phyloP scores from a whole-genome alignment of 2,888 invertebrate genomes.

The Acrocera orbiculus region DNA sequence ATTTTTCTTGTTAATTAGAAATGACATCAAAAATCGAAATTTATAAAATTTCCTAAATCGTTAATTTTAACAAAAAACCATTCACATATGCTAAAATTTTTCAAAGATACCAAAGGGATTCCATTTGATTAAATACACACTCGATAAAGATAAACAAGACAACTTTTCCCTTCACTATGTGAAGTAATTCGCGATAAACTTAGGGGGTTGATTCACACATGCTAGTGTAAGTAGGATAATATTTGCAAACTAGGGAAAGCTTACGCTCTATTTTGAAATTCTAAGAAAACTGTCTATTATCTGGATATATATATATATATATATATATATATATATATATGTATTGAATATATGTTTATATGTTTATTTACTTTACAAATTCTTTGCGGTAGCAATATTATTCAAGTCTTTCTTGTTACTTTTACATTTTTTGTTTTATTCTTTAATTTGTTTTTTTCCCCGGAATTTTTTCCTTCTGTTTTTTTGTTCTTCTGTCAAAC shows the following conservation, averaged over 20 bases:
- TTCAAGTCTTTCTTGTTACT: slow-evolving; percentile 4
- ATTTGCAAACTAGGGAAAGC: slow-evolving; percentile 1
- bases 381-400: slow-evolving; percentile 8
- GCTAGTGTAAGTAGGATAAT: slow-evolving; percentile 8
- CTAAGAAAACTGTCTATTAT: background rate
- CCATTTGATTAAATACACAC: slow-evolving; percentile 8
- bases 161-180: slow-evolving; percentile 3
- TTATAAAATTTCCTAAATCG: no score
- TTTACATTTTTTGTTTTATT: no score
- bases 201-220: slow-evolving; percentile 9
- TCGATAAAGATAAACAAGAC: slow-evolving; percentile 9
- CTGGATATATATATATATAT: background rate
- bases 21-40: no score
- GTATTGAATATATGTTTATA: slow-evolving; percentile 7
- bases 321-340: no score
- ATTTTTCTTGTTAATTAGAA: no score
- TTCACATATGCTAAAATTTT: no score
- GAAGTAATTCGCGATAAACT: slow-evolving; percentile 8
- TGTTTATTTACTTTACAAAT: slow-evolving; percentile 6
- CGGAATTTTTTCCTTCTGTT: background rate
- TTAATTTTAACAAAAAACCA: no score
- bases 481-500: slow-evolving; percentile 3
- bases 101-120: background rate
- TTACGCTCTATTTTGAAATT: background rate
- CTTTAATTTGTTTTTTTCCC: no score